A percentile compares a stretch with the other conserved stretches of the same genome.
These are phyloP conservation scores for Megatriorchis doriae DNA, from an alignment of 2,113 vertebrate species.

Conservation along the genomic window DNA sequence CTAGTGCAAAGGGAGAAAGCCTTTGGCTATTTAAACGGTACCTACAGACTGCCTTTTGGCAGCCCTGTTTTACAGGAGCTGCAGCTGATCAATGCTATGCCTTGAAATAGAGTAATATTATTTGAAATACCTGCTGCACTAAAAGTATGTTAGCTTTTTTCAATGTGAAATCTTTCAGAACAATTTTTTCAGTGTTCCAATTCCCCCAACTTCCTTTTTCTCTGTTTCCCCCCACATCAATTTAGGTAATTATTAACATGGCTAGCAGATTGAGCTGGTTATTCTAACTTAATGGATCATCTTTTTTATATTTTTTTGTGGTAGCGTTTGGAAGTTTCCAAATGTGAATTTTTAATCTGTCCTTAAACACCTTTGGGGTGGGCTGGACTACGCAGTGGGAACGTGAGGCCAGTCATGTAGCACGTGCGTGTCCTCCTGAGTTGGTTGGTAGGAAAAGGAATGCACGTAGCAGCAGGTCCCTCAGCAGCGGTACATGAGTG, in stretches of 20 bases:
- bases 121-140: not conserved
- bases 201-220: not conserved
- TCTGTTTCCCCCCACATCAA: rapidly evolving
- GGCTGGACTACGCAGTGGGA: not conserved
- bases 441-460: not conserved
- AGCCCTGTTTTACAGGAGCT: not conserved
- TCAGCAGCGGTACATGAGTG: not conserved
- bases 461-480: not conserved
- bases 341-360: not conserved
- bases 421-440: not conserved
- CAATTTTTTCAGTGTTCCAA: not conserved
- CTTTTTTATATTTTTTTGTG: not conserved
- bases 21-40: not conserved
- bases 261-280: not conserved
- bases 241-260: not conserved
- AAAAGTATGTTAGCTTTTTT: not conserved
- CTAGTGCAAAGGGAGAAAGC: not conserved
- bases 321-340: not conserved
- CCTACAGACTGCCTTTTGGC: not conserved
- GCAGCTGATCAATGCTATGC: not conserved
- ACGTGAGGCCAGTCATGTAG: rapidly evolving
- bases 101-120: not conserved
- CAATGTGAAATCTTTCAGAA: not conserved
- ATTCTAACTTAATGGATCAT: not conserved
- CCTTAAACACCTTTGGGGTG: not conserved